These are phyloP conservation scores for Drosophila prostipennis DNA, from an alignment of 2,888 invertebrate genomes.

Conservation along the genomic window DNA sequence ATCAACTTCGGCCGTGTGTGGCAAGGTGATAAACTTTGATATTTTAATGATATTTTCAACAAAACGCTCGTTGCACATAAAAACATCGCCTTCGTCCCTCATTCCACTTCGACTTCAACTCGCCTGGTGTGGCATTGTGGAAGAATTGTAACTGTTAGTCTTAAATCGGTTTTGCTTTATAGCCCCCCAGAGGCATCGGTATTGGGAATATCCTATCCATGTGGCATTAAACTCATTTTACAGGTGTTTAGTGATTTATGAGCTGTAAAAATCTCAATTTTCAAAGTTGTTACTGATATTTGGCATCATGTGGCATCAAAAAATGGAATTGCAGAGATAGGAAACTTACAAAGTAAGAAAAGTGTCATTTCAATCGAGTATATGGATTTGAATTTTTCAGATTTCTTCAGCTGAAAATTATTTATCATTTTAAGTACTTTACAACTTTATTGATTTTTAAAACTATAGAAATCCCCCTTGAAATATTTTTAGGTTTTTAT, in stretches of 20 bases:
- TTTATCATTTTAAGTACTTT: no score
- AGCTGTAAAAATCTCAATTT: conserved; percentile 70
- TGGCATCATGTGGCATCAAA: conserved; percentile 9
- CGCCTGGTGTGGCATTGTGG: conserved; percentile 38
- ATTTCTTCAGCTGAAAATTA: no score
- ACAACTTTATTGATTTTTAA: not conserved
- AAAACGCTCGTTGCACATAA: conserved; percentile 79
- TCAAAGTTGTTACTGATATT: conserved; percentile 25
- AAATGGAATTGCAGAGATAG: not conserved
- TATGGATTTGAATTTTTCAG: not conserved
- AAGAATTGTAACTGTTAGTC: conserved; percentile 68
- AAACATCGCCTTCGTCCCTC: conserved; percentile 37
- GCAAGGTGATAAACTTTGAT: conserved; percentile 79
- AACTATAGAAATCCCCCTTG: not conserved
- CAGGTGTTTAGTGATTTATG: conserved; percentile 74
- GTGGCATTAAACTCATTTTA: conserved; percentile 67
- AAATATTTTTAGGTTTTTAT: not conserved
- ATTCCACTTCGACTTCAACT: conserved; percentile 2
- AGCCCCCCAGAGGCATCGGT: conserved; percentile 34
- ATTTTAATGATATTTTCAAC: conserved; percentile 82
- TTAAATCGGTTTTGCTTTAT: conserved; percentile 75
- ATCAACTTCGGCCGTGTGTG: conserved; percentile 59
- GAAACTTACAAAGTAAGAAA: conserved; percentile 11
- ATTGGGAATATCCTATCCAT: conserved; percentile 42
- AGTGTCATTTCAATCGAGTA: not conserved